phyloP scores from a whole-genome alignment of 1,140 invertebrate genomes.

The Brachionus paranguensis region DNA sequence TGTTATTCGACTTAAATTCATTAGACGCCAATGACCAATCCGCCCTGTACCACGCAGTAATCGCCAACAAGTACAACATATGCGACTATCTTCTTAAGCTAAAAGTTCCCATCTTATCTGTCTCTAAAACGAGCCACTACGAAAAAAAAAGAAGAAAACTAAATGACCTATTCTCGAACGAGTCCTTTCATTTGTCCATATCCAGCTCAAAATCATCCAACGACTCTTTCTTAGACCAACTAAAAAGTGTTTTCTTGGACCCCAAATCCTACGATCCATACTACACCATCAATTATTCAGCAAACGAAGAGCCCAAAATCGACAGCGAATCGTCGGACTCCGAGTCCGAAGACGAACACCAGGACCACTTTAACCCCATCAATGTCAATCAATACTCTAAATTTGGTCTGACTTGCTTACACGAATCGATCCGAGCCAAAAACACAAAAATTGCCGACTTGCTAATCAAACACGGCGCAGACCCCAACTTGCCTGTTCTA shows the following conservation, averaged over 20 bases:
- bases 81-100: conserved; percentile 44
- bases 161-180: not conserved
- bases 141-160: not conserved
- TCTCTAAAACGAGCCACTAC: not conserved
- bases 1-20: conserved; percentile 54
- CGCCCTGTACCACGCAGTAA: conserved; percentile 47
- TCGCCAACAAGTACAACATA: conserved; percentile 44
- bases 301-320: not conserved
- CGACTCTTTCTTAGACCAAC: conserved; percentile 20
- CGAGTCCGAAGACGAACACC: not conserved
- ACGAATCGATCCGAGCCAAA: conserved; percentile 10
- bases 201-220: conserved; percentile 22
- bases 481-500: not conserved
- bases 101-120: not conserved
- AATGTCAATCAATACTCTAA: conserved; percentile 33
- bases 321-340: not conserved
- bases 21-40: conserved; percentile 46
- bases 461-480: conserved; percentile 11
- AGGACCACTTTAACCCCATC: not conserved
- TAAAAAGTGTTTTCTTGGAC: conserved; percentile 31
- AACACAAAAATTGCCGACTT: conserved; percentile 1
- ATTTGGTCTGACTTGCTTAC: conserved; percentile 25
- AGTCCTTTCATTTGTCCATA: not conserved
- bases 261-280: conserved; percentile 18
- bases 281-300: not conserved